Conservation (phyloP, 2,888 invertebrate genomes). For the Eremobia ochroleuca region DNA sequence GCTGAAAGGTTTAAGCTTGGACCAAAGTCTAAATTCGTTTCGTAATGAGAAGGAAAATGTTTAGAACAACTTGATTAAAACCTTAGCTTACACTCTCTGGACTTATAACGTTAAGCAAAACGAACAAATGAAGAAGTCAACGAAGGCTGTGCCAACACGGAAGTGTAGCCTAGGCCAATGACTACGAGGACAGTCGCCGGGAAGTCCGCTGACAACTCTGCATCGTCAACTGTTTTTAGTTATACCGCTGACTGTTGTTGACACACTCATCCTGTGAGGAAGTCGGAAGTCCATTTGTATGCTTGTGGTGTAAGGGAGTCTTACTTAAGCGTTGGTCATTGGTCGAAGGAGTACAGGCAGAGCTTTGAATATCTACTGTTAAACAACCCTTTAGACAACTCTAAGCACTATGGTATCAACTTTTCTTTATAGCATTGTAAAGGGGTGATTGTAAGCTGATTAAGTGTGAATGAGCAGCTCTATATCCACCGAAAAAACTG, state of each 20-base stretch:
- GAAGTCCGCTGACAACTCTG: constrained; percentile 50
- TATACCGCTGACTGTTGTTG: constrained; percentile 12
- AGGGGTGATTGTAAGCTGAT: no score
- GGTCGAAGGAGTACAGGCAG: neutral
- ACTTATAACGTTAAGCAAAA: constrained; percentile 7
- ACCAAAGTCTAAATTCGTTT: neutral
- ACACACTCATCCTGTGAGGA: constrained; percentile 44
- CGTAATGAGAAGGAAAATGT: neutral
- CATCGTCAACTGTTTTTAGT: constrained; percentile 27
- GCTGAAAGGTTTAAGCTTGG: neutral
- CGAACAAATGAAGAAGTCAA: constrained; percentile 4
- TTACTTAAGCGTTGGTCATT: constrained; percentile 15
- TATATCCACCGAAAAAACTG: neutral
- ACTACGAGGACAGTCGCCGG: constrained; percentile 25
- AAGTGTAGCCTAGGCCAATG: constrained; percentile 35
- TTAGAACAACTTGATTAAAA: neutral
- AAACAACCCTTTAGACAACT: neutral
- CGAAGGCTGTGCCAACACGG: constrained; percentile 40
- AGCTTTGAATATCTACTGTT: neutral
- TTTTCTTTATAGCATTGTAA: neutral
- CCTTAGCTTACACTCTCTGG: neutral
- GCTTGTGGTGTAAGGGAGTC: constrained; percentile 14
- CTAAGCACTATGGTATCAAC: no score
- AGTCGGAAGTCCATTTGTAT: constrained; percentile 55
- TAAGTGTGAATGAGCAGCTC: neutral